These are phyloP conservation scores for Palloptera scutellata DNA, from an alignment of 2,888 invertebrate genomes.

Conservation along the genomic window DNA sequence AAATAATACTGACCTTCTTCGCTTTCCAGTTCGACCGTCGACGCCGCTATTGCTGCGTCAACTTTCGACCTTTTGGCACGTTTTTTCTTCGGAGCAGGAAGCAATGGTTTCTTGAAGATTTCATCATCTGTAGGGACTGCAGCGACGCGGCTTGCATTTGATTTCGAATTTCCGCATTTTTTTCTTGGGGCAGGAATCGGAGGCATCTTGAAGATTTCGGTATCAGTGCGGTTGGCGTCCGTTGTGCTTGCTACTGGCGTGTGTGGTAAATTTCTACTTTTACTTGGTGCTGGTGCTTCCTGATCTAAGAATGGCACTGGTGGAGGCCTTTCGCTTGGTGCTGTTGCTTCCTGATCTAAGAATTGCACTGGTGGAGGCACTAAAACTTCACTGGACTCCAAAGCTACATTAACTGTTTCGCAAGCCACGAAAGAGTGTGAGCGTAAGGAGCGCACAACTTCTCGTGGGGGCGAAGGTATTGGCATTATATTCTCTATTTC, in stretches of 20 bases:
- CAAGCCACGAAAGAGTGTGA: too few relatives aligned
- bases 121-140: constrained; percentile 15
- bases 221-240: background rate
- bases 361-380: constrained; percentile 14
- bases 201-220: background rate
- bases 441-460: background rate
- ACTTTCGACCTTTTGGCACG: background rate
- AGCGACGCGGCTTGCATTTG: background rate
- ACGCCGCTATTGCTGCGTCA: background rate
- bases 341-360: constrained; percentile 4
- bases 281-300: background rate
- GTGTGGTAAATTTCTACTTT: background rate
- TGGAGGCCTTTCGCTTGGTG: constrained; percentile 1
- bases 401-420: background rate
- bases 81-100: constrained; percentile 28
- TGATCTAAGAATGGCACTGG: constrained; percentile 16
- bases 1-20: background rate
- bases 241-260: background rate
- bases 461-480: constrained; percentile 26
- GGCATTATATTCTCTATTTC: constrained; percentile 5
- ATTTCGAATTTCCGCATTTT: background rate
- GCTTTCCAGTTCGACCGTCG: background rate
- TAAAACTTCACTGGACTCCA: background rate
- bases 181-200: constrained; percentile 12
- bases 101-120: constrained; percentile 41